A percentile compares a stretch with the other conserved stretches of the same genome.
Conservation (phyloP, 2,888 invertebrate genomes). For the Lasioglossum oenotherae region DNA sequence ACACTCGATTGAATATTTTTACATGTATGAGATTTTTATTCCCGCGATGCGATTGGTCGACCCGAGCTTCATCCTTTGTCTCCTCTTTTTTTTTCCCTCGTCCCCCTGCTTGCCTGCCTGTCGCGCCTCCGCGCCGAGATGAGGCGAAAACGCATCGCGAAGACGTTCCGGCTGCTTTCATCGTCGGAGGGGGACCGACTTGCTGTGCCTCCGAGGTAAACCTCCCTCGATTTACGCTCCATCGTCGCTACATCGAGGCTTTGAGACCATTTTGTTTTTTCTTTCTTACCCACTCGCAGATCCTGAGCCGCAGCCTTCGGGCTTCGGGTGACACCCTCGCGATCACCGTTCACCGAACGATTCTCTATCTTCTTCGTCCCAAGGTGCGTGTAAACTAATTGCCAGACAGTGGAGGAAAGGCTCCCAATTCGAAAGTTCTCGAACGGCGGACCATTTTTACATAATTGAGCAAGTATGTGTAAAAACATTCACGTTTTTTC, state of each 20-base stretch:
- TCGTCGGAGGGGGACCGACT: slow-evolving; percentile 19
- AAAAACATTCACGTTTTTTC: background rate
- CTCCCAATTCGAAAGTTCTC: background rate
- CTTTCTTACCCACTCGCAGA: background rate
- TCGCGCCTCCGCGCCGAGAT: slow-evolving; percentile 10
- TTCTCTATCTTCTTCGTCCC: background rate
- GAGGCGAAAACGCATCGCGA: slow-evolving; percentile 34
- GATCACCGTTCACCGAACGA: background rate
- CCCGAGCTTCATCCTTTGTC: slow-evolving; percentile 56
- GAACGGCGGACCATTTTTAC: background rate
- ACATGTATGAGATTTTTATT: slow-evolving; percentile 81
- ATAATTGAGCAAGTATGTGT: background rate
- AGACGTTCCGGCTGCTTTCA: slow-evolving; percentile 45
- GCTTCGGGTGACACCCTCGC: background rate
- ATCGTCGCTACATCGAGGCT: slow-evolving; percentile 51
- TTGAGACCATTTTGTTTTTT: slow-evolving; percentile 38
- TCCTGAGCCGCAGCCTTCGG: background rate
- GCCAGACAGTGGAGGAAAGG: background rate
- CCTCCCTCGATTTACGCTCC: slow-evolving; percentile 62
- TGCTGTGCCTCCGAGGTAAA: slow-evolving; percentile 59
- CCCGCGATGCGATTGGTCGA: slow-evolving; percentile 67
- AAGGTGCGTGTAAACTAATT: background rate
- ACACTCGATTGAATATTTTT: slow-evolving; percentile 80
- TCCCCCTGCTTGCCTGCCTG: background rate
- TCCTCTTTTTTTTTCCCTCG: slow-evolving; percentile 3